These are phyloP conservation scores for Arnoldichthys spilopterus DNA, from an alignment of 2,797 vertebrate genomes.

Conservation along the genomic window DNA sequence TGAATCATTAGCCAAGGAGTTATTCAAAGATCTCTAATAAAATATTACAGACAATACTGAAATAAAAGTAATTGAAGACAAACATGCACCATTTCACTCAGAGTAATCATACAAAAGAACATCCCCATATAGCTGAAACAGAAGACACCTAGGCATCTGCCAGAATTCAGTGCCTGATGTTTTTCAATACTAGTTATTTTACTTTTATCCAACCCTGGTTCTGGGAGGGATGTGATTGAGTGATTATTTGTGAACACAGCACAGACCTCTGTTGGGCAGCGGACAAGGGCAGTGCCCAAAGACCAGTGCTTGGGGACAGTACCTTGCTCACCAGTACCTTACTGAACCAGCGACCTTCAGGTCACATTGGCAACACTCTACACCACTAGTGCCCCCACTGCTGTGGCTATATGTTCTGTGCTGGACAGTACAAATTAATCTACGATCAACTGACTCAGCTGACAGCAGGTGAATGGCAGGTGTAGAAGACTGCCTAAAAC, in stretches of 20 bases:
- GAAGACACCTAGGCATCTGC: neutral
- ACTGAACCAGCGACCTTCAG: no score
- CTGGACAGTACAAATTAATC: neutral
- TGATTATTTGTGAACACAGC: no score
- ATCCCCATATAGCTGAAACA: neutral
- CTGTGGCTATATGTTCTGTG: neutral
- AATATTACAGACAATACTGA: neutral
- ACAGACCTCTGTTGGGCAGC: no score
- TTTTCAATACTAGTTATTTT: neutral
- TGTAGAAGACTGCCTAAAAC: neutral
- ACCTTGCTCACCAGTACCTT: no score
- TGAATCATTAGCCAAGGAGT: neutral
- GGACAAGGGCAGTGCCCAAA: no score
- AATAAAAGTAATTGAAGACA: neutral
- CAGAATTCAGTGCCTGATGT: neutral
- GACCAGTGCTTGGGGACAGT: no score
- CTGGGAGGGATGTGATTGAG: no score
- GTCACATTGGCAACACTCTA: no score
- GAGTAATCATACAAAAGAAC: neutral
- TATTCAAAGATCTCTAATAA: neutral
- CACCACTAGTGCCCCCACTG: no score
- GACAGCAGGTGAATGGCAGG: neutral
- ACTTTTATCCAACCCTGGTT: neutral
- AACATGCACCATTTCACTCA: neutral
- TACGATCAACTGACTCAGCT: slow-evolving; percentile 1